Percentiles rank a stretch among this genome's conserved stretches.
These are phyloP conservation scores for Penaeus indicus DNA, from an alignment of 1,140 invertebrate species.

Conservation along the genomic window DNA sequence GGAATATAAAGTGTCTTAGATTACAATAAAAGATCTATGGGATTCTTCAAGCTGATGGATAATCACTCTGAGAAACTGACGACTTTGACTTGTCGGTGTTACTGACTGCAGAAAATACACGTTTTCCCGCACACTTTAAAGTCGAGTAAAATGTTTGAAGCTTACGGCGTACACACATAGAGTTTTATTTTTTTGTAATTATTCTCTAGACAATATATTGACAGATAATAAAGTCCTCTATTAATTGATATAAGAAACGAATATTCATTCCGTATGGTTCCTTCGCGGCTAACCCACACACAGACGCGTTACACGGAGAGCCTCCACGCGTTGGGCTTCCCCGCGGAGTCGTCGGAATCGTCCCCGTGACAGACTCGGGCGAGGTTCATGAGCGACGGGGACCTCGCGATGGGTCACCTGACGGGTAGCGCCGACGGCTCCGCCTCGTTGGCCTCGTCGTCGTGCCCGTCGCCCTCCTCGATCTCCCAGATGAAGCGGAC, in stretches of 20 bases:
- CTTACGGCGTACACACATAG: too few relatives aligned
- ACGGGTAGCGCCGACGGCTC: constrained; percentile 12
- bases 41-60: too few relatives aligned
- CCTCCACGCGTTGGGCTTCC: constrained; percentile 34
- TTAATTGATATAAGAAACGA: constrained; percentile 1
- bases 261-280: too few relatives aligned
- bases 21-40: too few relatives aligned
- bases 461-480: constrained; percentile 54
- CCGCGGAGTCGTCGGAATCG: constrained; percentile 35
- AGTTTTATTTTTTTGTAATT: too few relatives aligned
- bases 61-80: too few relatives aligned
- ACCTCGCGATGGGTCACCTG: constrained; percentile 52
- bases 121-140: constrained; percentile 5
- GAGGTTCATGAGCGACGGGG: constrained; percentile 50
- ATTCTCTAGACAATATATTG: background rate
- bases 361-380: constrained; percentile 34
- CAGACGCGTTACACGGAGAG: constrained; percentile 27
- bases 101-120: background rate
- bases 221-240: background rate
- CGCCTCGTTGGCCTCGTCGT: constrained; percentile 45
- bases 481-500: constrained; percentile 63
- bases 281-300: too few relatives aligned
- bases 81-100: background rate
- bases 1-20: too few relatives aligned
- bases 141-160: too few relatives aligned